phyloP scores from a whole-genome alignment of 2,888 invertebrate genomes.

The Acanthopleura granulata region DNA sequence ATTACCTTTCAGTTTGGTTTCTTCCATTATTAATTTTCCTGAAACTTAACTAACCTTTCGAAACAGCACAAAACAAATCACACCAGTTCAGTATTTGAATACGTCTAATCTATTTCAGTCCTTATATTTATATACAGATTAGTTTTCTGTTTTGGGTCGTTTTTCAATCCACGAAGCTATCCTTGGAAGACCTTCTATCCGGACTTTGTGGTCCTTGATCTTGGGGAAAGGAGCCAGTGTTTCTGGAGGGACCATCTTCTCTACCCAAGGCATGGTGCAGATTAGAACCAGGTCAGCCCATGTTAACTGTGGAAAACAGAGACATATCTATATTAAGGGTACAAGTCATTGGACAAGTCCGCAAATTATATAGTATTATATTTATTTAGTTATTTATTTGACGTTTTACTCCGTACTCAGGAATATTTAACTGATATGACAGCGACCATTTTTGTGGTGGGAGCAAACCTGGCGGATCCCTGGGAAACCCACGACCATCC shows the following conservation, averaged over 20 bases:
- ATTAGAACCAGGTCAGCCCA: neutral
- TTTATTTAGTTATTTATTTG: no score
- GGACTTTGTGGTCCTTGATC: slow-evolving; percentile 3
- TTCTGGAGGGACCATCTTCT: slow-evolving; percentile 11
- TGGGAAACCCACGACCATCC: no score
- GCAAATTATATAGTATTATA: no score
- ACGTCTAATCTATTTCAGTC: no score
- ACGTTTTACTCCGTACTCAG: no score
- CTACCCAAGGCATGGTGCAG: neutral
- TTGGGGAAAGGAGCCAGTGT: slow-evolving; percentile 6
- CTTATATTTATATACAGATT: neutral
- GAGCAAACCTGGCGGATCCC: no score
- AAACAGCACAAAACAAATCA: no score
- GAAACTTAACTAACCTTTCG: neutral
- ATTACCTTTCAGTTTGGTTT: neutral
- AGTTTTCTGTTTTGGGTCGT: neutral
- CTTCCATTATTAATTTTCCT: neutral
- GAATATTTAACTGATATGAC: no score
- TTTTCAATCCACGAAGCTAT: slow-evolving; percentile 1
- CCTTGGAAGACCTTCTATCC: slow-evolving; percentile 1
- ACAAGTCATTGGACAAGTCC: no score
- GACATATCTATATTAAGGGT: no score
- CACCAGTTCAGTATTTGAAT: no score
- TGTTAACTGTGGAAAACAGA: neutral
- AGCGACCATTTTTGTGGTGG: no score